Conservation (phyloP, 2,797 vertebrate species). For the Catharus ustulatus region DNA sequence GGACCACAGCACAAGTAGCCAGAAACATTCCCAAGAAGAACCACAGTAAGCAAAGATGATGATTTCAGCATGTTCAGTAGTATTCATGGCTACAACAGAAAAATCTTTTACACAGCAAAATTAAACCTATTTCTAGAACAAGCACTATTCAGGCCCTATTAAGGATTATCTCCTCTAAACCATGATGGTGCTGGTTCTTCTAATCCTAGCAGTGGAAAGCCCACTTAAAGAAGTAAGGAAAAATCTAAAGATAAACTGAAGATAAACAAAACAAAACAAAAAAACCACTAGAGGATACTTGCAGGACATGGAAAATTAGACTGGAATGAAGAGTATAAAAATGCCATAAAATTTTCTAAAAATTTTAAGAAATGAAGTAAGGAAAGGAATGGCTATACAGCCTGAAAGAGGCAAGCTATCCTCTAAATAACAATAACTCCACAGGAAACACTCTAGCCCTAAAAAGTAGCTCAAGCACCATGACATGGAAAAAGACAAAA, state of each 20-base stretch:
- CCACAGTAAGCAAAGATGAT: neutral
- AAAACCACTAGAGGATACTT: neutral
- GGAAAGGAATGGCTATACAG: neutral
- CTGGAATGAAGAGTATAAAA: neutral
- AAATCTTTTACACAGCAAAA: neutral
- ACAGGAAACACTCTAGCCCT: neutral
- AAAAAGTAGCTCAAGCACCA: neutral
- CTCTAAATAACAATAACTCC: neutral
- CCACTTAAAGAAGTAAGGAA: neutral
- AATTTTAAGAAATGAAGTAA: neutral
- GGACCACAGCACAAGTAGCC: neutral
- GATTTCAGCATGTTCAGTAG: neutral
- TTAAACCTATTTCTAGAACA: neutral
- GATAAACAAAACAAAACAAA: fast-evolving
- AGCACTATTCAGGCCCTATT: neutral
- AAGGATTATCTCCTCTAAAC: neutral
- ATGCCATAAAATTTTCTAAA: neutral
- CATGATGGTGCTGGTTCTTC: neutral
- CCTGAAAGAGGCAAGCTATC: neutral
- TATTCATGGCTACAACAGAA: neutral
- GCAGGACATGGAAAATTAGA: neutral
- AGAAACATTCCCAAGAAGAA: neutral
- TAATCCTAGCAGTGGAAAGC: neutral
- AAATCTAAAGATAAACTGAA: neutral
- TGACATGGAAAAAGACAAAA: neutral